Conservation (phyloP, 2,797 vertebrate genomes). For the Phrynocephalus vlangalii region DNA sequence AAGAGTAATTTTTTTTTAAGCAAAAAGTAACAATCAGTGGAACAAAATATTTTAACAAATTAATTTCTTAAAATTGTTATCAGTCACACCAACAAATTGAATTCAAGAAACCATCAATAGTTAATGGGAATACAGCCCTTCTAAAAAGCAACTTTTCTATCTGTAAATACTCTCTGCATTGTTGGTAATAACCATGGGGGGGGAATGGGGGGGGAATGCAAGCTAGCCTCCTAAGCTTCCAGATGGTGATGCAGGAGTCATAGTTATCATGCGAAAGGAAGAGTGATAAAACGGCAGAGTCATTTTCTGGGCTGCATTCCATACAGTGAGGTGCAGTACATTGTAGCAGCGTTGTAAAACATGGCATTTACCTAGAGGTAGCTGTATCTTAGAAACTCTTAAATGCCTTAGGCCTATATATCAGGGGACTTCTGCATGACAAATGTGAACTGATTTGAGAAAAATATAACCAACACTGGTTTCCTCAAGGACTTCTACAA, state of each 20-base stretch:
- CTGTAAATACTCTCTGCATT: too few relatives aligned
- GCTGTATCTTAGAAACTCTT: slow-evolving; percentile 9
- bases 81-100: background rate
- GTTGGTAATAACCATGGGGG: background rate
- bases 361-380: slow-evolving; percentile 13
- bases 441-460: slow-evolving; percentile 1
- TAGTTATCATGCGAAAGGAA: background rate
- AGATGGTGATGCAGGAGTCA: background rate
- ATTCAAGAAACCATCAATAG: too few relatives aligned
- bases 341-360: slow-evolving; percentile 1
- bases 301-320: slow-evolving; percentile 25
- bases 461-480: background rate
- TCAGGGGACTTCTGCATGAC: background rate
- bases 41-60: background rate
- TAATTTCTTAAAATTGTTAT: background rate
- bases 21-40: background rate
- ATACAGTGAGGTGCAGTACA: slow-evolving; percentile 14
- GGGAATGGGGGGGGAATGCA: background rate
- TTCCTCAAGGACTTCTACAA: background rate
- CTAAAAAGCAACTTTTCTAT: background rate
- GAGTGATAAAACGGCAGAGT: slow-evolving; percentile 1
- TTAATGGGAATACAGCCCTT: background rate
- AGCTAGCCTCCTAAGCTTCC: background rate
- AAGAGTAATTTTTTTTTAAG: background rate
- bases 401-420: slow-evolving; percentile 16